Percentiles rank a stretch among this genome's conserved stretches.
Conservation (phyloP, 2,888 invertebrate genomes). For the Ommatoiulus sabulosus region DNA sequence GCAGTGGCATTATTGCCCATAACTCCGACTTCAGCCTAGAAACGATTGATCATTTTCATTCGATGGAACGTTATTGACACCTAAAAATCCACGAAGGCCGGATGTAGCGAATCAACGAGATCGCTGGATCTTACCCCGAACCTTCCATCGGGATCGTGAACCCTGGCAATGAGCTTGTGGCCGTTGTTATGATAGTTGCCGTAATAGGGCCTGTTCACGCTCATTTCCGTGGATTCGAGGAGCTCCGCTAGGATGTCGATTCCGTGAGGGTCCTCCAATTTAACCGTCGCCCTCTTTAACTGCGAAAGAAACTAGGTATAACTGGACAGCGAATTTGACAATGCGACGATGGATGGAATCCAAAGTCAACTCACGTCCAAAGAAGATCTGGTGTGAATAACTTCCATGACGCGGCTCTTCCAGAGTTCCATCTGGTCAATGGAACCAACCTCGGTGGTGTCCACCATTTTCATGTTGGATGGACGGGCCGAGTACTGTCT, state of each 20-base stretch:
- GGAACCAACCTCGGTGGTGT: conserved; percentile 57
- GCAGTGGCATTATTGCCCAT: conserved; percentile 74
- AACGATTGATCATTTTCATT: conserved; percentile 50
- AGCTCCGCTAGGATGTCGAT: conserved; percentile 85
- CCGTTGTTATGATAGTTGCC: conserved; percentile 73
- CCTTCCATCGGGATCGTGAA: conserved; percentile 67
- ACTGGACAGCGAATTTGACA: no score
- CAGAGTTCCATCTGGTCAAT: conserved; percentile 74
- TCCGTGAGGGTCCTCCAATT: conserved; percentile 76
- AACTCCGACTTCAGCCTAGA: conserved; percentile 64
- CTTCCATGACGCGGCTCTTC: conserved; percentile 79
- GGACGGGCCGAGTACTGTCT: conserved; percentile 60
- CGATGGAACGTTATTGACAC: no score
- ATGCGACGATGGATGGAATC: no score
- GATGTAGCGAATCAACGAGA: no score
- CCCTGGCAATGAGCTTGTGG: conserved; percentile 73
- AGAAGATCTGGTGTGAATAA: conserved; percentile 76
- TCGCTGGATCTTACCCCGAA: conserved; percentile 63
- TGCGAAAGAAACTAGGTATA: background rate
- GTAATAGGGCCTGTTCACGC: conserved; percentile 76
- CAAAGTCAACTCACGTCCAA: conserved; percentile 70
- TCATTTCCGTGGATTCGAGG: conserved; percentile 79
- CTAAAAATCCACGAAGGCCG: no score
- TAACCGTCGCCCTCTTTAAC: conserved; percentile 67
- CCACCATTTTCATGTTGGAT: conserved; percentile 57